phyloP scores from a whole-genome alignment of 2,797 vertebrate species.

The Austrolebias charrua region DNA sequence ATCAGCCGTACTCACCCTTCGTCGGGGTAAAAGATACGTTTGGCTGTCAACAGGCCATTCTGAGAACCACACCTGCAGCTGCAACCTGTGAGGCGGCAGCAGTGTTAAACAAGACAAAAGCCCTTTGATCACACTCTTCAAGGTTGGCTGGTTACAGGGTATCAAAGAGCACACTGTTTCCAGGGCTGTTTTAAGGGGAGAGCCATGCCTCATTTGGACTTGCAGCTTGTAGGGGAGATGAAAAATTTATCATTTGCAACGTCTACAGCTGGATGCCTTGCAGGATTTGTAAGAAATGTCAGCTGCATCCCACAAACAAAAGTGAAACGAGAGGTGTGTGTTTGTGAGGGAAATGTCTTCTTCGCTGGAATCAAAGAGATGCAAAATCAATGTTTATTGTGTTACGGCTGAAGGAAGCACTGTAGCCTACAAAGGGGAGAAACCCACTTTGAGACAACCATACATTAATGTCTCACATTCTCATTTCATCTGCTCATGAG shows the following conservation, averaged over 20 bases:
- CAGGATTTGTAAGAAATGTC: conserved; percentile 45
- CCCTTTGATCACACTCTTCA: conserved; percentile 57
- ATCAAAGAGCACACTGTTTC: conserved; percentile 52
- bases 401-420: conserved; percentile 59
- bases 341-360: conserved; percentile 59
- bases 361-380: conserved; percentile 63
- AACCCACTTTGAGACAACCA: conserved; percentile 41
- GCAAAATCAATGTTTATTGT: conserved; percentile 72
- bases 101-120: conserved; percentile 34
- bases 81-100: conserved; percentile 35
- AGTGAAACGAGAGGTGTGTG: conserved; percentile 40
- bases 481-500: conserved; percentile 42
- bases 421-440: conserved; percentile 59
- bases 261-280: conserved; percentile 31
- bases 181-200: conserved; percentile 6
- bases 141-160: conserved; percentile 27
- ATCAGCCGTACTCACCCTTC: conserved; percentile 23
- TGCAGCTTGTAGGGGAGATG: conserved; percentile 24
- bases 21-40: conserved; percentile 8
- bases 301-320: conserved; percentile 37
- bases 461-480: conserved; percentile 12
- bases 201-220: conserved; percentile 23
- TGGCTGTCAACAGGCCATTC: conserved; percentile 21
- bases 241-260: conserved; percentile 45
- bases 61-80: conserved; percentile 36